Conservation (phyloP, 2,797 vertebrate species). For the Dicrostonyx torquatus region DNA sequence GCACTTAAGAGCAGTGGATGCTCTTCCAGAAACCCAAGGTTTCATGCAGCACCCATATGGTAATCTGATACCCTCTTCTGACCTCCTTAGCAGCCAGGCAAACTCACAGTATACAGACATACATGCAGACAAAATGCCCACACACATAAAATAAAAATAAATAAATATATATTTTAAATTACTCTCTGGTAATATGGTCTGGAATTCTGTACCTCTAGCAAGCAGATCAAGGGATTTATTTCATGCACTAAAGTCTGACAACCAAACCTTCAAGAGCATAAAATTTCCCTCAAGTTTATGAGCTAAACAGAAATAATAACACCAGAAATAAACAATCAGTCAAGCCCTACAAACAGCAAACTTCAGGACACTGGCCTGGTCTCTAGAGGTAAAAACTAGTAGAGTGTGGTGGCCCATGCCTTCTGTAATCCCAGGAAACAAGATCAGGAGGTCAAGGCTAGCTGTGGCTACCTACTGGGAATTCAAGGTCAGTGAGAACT, state of each 20-base stretch:
- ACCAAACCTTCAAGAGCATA: slow-evolving; percentile 13
- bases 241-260: neutral
- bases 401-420: neutral
- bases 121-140: neutral
- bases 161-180: neutral
- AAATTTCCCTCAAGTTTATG: neutral
- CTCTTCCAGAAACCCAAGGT: neutral
- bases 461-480: neutral
- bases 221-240: neutral
- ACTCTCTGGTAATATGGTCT: neutral
- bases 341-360: neutral
- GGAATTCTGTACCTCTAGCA: neutral
- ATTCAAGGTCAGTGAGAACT: neutral
- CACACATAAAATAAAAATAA: neutral
- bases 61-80: neutral
- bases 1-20: neutral
- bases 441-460: neutral
- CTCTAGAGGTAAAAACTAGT: neutral
- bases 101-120: neutral
- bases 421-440: neutral
- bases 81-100: neutral
- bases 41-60: neutral
- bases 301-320: neutral
- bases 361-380: neutral
- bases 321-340: neutral